These are phyloP conservation scores for Marisa cornuarietis DNA, from an alignment of 1,140 invertebrate genomes.

Conservation along the genomic window DNA sequence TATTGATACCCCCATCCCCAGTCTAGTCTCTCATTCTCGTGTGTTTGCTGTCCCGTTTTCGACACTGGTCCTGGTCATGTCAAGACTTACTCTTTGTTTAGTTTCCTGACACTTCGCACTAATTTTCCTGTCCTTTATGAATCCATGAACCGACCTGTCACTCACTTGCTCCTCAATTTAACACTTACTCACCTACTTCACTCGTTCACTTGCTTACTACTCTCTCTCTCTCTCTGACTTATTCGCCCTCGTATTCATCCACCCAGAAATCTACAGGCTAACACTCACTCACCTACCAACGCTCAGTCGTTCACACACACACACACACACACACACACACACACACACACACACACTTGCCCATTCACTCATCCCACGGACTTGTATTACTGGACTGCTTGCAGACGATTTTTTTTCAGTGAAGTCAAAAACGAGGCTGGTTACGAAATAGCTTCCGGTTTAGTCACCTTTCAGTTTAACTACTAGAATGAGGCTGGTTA, in stretches of 20 bases:
- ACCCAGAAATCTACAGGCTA: not conserved
- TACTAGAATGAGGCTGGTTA: too few relatives aligned
- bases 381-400: too few relatives aligned
- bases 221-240: not conserved
- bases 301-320: not conserved
- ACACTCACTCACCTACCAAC: too few relatives aligned
- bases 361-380: slow-evolving; percentile 1
- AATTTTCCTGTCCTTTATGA: not conserved
- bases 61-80: not conserved
- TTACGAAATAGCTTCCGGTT: too few relatives aligned
- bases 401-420: too few relatives aligned
- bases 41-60: too few relatives aligned
- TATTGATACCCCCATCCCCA: not conserved
- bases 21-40: not conserved
- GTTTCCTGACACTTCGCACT: not conserved
- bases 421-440: too few relatives aligned
- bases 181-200: not conserved
- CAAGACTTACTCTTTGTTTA: not conserved
- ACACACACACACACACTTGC: slow-evolving; percentile 14
- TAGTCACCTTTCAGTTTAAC: too few relatives aligned
- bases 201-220: not conserved
- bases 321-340: not conserved
- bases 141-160: not conserved
- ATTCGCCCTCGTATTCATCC: not conserved
- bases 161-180: not conserved